These are phyloP conservation scores for Idaea aversata DNA, from an alignment of 2,888 invertebrate species.

Conservation along the genomic window DNA sequence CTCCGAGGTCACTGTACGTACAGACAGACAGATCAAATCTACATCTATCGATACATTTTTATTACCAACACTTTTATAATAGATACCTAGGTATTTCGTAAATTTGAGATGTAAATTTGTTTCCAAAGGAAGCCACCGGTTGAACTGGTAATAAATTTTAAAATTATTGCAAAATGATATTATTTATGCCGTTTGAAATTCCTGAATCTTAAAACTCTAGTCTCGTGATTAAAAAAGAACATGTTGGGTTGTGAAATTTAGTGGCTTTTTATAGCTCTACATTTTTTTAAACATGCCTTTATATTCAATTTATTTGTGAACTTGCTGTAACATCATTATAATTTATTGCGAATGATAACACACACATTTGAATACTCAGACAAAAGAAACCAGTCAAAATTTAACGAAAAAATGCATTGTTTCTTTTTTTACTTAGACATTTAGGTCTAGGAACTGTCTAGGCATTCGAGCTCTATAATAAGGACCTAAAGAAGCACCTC, in stretches of 20 bases:
- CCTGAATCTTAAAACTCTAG: not conserved
- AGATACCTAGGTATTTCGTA: not conserved
- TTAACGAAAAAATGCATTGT: no score
- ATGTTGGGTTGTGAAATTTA: not conserved
- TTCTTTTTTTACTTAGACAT: no score
- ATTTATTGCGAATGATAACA: no score
- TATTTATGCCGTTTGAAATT: not conserved
- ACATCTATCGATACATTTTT: not conserved
- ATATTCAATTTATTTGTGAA: no score
- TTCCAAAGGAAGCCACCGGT: not conserved
- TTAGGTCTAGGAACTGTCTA: no score
- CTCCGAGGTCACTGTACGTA: constrained; percentile 36
- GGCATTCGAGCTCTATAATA: no score
- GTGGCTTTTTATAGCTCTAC: not conserved
- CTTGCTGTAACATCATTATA: no score
- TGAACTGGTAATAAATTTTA: not conserved
- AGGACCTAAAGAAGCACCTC: no score
- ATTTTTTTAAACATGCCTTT: not conserved
- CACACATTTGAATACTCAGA: no score
- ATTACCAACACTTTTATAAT: not conserved
- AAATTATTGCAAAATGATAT: not conserved
- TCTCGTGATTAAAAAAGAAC: not conserved
- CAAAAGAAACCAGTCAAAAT: no score
- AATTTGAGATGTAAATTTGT: not conserved
- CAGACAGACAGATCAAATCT: not conserved